Conservation (phyloP, 2,797 vertebrate species). For the Columba guinea region DNA sequence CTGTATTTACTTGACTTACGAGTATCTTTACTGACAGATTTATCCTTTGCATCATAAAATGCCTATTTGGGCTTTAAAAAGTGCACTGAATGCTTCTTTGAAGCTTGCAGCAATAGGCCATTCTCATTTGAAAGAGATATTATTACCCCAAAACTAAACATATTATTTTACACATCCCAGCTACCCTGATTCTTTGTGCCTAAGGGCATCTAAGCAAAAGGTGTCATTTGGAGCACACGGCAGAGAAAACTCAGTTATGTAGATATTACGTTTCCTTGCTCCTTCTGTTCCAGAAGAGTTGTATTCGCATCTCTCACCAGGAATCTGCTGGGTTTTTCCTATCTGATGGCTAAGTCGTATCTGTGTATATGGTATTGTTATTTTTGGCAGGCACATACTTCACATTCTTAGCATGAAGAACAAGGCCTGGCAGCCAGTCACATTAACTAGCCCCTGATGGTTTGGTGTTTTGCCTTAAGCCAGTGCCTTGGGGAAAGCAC, state of each 20-base stretch:
- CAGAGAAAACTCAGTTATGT: slow-evolving; percentile 36
- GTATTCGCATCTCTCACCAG: not conserved
- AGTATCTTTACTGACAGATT: slow-evolving; percentile 57
- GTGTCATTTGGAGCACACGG: slow-evolving; percentile 34
- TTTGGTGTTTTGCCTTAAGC: not conserved
- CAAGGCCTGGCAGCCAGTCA: accelerated
- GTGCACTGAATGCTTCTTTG: not conserved
- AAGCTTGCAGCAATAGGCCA: slow-evolving; percentile 24
- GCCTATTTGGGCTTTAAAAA: slow-evolving; percentile 55
- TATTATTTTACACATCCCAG: slow-evolving; percentile 31
- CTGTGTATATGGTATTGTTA: not conserved
- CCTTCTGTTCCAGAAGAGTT: slow-evolving; percentile 14
- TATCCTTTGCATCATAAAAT: slow-evolving; percentile 56
- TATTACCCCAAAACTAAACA: slow-evolving; percentile 47
- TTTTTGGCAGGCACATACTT: slow-evolving; percentile 4
- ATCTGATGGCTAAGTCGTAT: not conserved
- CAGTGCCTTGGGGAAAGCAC: accelerated
- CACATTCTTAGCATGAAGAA: not conserved
- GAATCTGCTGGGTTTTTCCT: slow-evolving; percentile 12
- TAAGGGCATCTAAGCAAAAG: slow-evolving; percentile 26
- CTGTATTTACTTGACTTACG: slow-evolving; percentile 37
- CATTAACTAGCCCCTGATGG: not conserved
- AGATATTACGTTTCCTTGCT: slow-evolving; percentile 15
- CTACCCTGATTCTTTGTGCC: slow-evolving; percentile 16
- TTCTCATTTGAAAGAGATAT: slow-evolving; percentile 43